phyloP scores from a whole-genome alignment of 2,797 vertebrate genomes.

The Manis javanica region DNA sequence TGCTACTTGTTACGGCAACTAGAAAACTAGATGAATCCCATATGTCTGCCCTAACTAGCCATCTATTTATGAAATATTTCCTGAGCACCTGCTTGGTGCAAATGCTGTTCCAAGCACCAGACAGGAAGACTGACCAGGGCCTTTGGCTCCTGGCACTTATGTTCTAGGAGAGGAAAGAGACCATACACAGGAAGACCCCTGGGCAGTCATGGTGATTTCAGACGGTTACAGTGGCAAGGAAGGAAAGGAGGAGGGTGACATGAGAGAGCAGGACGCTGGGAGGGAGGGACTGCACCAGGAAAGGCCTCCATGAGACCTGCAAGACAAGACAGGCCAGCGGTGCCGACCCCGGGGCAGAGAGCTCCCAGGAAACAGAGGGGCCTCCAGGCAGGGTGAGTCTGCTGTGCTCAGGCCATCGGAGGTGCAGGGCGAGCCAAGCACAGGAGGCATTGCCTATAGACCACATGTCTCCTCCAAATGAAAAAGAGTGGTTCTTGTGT shows the following conservation, averaged over 20 bases:
- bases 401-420: neutral
- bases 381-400: neutral
- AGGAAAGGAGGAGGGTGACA: neutral
- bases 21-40: accelerated
- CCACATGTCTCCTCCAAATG: neutral
- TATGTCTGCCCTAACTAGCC: no score
- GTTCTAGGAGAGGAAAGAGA: neutral
- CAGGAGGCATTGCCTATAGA: neutral
- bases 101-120: neutral
- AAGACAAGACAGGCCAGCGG: neutral
- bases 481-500: neutral
- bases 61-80: neutral
- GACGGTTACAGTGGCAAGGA: neutral
- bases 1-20: neutral
- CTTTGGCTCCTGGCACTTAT: neutral
- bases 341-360: neutral
- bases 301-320: neutral
- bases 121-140: neutral
- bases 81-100: neutral
- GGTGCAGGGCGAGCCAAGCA: neutral
- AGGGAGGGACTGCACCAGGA: no score
- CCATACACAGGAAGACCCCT: neutral
- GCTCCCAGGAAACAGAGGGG: neutral
- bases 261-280: neutral
- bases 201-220: neutral